Evolutionary conservation across 2,888 invertebrate species (phyloP), one percentile per base, ranked within the genome.

Genomic region (Perizoma flavofasciatum): DNA sequence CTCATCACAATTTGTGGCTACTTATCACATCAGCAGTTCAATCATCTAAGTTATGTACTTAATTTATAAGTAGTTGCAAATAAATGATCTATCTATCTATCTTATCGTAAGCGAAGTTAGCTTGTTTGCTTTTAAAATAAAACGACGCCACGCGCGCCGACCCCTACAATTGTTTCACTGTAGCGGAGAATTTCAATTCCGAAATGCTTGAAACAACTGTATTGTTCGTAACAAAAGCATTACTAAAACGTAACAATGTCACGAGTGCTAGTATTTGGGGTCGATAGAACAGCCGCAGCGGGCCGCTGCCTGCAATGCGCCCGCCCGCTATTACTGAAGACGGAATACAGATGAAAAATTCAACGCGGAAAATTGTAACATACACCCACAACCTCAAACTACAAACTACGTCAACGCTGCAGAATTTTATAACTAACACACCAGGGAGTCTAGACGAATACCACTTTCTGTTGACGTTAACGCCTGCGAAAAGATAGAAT

Each of bases 331-430:
- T 63, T 57, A 63, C 50, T 45, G 45, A 63, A 56, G 56, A 63
- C 55, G 57, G 54, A 55, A 62, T 62, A 41, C 40, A 58, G 62
- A 62, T 62, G 62, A 58, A 52, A 62, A 58, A 62, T 55, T 62
- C 54, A 61, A 61, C 53, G 58, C 41, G 55, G 58, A 62, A 62
- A 62, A 58, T 55, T 59, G 58, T 48, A 58, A 61, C 40, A 54
- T n/a, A n/a, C n/a, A n/a, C n/a, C n/a, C n/a, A n/a, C n/a, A n/a
- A n/a, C n/a, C n/a, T n/a, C 57, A 43, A 49, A 52, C 45, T 49
- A 22, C 22, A 22, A 22, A 22, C 35, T 47, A 37, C 50, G 46
- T 56, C 52, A 33, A 35, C 35, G 46, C 11, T 49, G 53, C 56
- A 45, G 7, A 35, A 51, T 61, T 49, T 53, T 58, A 58, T 54